These are phyloP conservation scores for Lepidurus arcticus DNA, from an alignment of 1,140 invertebrate species.

Conservation along the genomic window DNA sequence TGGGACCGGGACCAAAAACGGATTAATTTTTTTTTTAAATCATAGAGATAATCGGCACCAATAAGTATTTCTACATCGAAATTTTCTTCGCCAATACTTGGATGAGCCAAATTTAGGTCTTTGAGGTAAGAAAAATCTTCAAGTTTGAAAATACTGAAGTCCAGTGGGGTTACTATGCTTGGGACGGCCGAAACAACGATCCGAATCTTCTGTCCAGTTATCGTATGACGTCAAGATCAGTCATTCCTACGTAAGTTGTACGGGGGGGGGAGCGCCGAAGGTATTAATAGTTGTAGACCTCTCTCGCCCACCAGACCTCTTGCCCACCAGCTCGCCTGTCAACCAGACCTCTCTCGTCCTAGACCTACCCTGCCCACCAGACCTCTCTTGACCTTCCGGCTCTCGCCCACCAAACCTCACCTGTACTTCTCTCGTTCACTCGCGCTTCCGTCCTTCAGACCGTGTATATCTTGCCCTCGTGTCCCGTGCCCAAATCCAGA, in stretches of 20 bases:
- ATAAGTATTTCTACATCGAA: neutral
- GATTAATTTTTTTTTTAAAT: neutral
- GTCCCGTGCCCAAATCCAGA: too few species aligned
- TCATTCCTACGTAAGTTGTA: neutral
- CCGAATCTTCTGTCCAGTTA: neutral
- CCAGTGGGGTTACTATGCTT: neutral
- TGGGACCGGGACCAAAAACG: neutral
- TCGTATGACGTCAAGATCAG: neutral
- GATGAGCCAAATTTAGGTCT: slow-evolving; percentile 22
- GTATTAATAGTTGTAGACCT: neutral
- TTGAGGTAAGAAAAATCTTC: slow-evolving; percentile 20
- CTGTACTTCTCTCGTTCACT: too few species aligned
- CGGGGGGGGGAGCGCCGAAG: neutral
- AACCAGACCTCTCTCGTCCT: too few species aligned
- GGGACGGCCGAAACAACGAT: neutral
- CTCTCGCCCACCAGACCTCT: too few species aligned
- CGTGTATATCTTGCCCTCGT: too few species aligned
- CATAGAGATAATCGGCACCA: neutral
- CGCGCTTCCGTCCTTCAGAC: too few species aligned
- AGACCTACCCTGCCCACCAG: too few species aligned
- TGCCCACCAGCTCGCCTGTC: too few species aligned
- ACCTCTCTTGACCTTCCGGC: too few species aligned
- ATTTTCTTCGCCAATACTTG: neutral
- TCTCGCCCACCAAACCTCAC: too few species aligned
- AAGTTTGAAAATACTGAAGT: neutral